phyloP scores from a whole-genome alignment of 2,888 invertebrate species.

The Perdita meconis region DNA sequence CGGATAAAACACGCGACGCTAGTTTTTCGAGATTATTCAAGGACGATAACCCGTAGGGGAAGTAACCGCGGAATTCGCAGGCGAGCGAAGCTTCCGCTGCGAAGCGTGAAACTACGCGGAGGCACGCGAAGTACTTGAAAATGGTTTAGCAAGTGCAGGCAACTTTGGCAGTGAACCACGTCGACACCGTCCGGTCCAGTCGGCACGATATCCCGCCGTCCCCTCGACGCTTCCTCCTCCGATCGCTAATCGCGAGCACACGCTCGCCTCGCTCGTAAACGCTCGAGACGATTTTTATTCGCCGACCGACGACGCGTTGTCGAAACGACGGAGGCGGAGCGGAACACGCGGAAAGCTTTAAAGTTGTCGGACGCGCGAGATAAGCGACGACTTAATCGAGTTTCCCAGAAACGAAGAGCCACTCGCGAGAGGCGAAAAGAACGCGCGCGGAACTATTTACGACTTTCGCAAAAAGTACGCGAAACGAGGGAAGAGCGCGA shows the following conservation, averaged over 20 bases:
- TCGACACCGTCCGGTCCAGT: conserved; percentile 22
- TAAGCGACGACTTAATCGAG: conserved; percentile 27
- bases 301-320: not conserved
- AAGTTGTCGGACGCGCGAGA: not conserved
- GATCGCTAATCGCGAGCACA: not conserved
- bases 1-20: not conserved
- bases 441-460: conserved; percentile 48
- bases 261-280: not conserved
- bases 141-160: conserved; percentile 48
- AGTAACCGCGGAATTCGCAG: conserved; percentile 19
- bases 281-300: not conserved
- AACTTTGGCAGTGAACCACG: conserved; percentile 46
- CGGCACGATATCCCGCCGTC: conserved; percentile 20
- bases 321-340: not conserved
- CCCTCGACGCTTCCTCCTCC: conserved; percentile 14
- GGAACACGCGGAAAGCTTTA: not conserved
- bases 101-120: conserved; percentile 52
- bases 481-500: conserved; percentile 25
- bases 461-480: conserved; percentile 29
- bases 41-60: not conserved
- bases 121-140: conserved; percentile 51
- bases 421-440: conserved; percentile 46
- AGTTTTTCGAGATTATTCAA: not conserved
- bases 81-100: conserved; percentile 27
- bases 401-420: conserved; percentile 29